phyloP scores from a whole-genome alignment of 2,888 invertebrate genomes.

The Hydriomena furcata region DNA sequence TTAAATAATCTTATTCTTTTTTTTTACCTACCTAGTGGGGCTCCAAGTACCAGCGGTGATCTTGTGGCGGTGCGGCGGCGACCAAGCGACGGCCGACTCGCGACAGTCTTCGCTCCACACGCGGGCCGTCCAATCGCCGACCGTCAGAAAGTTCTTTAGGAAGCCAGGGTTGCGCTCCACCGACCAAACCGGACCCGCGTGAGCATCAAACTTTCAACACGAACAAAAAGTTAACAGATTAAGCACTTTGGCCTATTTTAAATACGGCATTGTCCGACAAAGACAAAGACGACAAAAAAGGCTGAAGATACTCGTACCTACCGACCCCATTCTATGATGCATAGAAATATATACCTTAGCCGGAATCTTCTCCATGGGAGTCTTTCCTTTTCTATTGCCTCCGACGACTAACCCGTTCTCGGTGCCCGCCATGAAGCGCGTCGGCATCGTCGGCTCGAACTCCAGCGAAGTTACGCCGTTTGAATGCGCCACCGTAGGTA shows the following conservation, averaged over 20 bases:
- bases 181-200: conserved; percentile 92
- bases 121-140: conserved; percentile 96
- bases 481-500: conserved; percentile 78
- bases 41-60: conserved; percentile 93
- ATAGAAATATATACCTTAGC: conserved; percentile 66
- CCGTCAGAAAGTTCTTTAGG: conserved; percentile 95
- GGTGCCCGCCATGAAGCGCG: conserved; percentile 88
- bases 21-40: conserved; percentile 83
- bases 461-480: conserved; percentile 86
- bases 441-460: conserved; percentile 89
- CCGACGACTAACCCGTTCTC: conserved; percentile 86
- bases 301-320: no score
- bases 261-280: no score
- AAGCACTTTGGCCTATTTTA: no score
- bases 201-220: conserved; percentile 81
- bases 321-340: no score
- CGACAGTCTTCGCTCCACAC: conserved; percentile 98
- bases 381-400: conserved; percentile 89
- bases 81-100: conserved; percentile 96
- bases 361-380: conserved; percentile 85
- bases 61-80: conserved; percentile 85
- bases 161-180: conserved; percentile 95
- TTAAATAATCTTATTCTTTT: no score
- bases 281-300: no score
- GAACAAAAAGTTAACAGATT: no score